Conservation (phyloP, 2,888 invertebrate genomes). For the Ptilodon capucinus region DNA sequence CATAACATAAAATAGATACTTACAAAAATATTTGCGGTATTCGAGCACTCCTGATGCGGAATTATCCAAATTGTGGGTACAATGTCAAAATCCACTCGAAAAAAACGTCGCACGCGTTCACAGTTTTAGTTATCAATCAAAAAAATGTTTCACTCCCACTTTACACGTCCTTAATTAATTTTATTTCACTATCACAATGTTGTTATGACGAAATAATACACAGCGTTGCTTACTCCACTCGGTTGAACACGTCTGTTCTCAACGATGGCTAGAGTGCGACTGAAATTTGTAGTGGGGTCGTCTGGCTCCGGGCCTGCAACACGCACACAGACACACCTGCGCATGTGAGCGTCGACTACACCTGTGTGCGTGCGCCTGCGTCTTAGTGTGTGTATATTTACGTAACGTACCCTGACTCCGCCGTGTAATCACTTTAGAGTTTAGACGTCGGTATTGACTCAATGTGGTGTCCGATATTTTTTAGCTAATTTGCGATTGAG, state of each 20-base stretch:
- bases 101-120: conserved; percentile 60
- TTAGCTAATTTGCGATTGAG: conserved; percentile 75
- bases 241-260: conserved; percentile 62
- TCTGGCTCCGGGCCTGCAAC: conserved; percentile 65
- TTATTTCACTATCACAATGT: conserved; percentile 78
- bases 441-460: conserved; percentile 73
- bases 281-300: conserved; percentile 80
- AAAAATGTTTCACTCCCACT: conserved; percentile 71
- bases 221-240: conserved; percentile 51
- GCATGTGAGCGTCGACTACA: conserved; percentile 15
- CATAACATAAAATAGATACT: conserved; percentile 55
- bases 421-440: conserved; percentile 71
- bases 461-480: conserved; percentile 72
- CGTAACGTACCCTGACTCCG: conserved; percentile 67
- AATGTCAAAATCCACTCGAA: conserved; percentile 71
- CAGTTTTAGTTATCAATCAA: conserved; percentile 45
- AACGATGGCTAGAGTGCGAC: conserved; percentile 68
- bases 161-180: conserved; percentile 67
- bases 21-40: conserved; percentile 81
- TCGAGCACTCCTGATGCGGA: conserved; percentile 69
- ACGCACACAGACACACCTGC: conserved; percentile 51
- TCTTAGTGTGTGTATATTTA: conserved; percentile 69
- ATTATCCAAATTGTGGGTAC: conserved; percentile 77
- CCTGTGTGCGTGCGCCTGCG: conserved; percentile 46
- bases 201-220: conserved; percentile 79